Percentiles rank a stretch among this genome's conserved stretches.
These are phyloP conservation scores for Abramis brama DNA, from an alignment of 2,113 vertebrate genomes.

Conservation along the genomic window DNA sequence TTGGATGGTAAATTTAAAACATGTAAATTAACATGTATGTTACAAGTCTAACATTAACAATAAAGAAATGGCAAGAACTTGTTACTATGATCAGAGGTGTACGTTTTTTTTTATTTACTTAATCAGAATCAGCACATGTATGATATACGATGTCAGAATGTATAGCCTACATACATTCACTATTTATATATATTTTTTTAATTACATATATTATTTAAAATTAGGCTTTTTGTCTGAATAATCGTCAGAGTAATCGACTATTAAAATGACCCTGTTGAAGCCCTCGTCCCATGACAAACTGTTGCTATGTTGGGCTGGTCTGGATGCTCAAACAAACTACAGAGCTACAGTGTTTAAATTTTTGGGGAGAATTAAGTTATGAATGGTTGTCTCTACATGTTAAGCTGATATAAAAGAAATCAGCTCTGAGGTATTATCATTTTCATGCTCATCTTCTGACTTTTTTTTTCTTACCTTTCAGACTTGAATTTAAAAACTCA, in stretches of 20 bases:
- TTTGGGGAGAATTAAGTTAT: not conserved
- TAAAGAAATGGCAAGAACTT: not conserved
- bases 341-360: not conserved
- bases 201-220: not conserved
- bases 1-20: not conserved
- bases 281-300: not conserved
- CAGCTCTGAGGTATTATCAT: not conserved
- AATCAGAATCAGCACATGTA: not conserved
- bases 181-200: not conserved
- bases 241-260: not conserved
- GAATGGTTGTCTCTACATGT: not conserved
- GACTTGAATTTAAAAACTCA: slow-evolving; percentile 88
- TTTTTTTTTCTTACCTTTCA: slow-evolving; percentile 57
- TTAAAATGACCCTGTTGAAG: not conserved
- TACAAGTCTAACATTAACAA: not conserved
- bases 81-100: not conserved
- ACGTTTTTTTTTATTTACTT: not conserved
- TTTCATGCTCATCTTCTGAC: not conserved
- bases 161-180: not conserved
- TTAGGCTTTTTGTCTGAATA: not conserved
- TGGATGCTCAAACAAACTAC: not conserved
- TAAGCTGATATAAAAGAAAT: not conserved
- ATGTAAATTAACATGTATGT: not conserved
- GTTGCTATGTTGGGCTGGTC: not conserved
- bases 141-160: not conserved